These are phyloP conservation scores for Cyphomyrus discorhynchus DNA, from an alignment of 2,113 vertebrate genomes.

Conservation along the genomic window DNA sequence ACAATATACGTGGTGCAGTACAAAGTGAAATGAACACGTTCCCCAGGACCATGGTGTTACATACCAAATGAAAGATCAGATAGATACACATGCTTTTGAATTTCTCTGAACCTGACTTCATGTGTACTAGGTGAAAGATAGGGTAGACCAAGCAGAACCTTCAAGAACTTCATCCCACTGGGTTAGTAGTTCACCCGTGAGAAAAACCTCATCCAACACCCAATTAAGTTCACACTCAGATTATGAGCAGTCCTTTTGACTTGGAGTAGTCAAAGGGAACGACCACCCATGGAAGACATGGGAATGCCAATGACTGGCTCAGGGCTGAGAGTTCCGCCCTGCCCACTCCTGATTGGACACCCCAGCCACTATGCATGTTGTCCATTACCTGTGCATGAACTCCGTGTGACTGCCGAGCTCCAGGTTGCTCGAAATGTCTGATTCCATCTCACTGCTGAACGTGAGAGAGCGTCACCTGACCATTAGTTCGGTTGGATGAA, in stretches of 20 bases:
- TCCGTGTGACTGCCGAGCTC: not conserved
- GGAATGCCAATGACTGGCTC: not conserved
- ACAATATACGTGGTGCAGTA: too few relatives aligned
- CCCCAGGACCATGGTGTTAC: too few relatives aligned
- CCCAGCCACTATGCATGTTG: not conserved
- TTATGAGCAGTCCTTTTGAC: not conserved
- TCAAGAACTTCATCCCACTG: not conserved
- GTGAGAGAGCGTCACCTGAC: not conserved
- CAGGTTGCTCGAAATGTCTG: not conserved
- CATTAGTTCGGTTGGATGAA: not conserved
- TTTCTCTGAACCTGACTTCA: not conserved
- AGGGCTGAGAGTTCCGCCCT: not conserved
- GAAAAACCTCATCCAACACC: not conserved
- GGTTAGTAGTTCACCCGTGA: constrained; percentile 3
- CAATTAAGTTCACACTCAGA: not conserved
- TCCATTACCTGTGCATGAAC: not conserved
- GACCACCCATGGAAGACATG: not conserved
- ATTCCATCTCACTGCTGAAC: constrained; percentile 14
- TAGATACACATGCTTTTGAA: not conserved
- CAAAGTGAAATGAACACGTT: too few relatives aligned
- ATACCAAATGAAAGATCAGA: not conserved
- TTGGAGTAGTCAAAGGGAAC: not conserved
- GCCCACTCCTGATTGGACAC: not conserved
- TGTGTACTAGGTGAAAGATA: not conserved
- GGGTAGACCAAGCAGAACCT: not conserved